phyloP scores from a whole-genome alignment of 2,888 invertebrate genomes.

The Allophyes oxyacanthae region DNA sequence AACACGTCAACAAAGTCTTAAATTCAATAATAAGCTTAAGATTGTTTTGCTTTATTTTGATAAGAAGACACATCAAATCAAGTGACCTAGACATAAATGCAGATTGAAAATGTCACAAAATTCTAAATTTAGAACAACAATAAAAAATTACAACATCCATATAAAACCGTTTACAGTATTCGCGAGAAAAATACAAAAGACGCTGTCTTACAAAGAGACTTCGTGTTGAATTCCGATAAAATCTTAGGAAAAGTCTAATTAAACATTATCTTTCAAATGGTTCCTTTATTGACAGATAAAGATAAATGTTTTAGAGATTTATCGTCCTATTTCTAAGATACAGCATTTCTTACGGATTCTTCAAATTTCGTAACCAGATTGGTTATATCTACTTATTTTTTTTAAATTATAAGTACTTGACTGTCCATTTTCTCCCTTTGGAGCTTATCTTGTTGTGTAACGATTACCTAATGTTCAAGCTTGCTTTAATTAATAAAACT shows the following conservation, averaged over 20 bases:
- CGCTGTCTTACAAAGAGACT: constrained; percentile 3
- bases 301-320: constrained; percentile 16
- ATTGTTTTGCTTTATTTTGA: too few relatives aligned
- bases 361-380: background rate
- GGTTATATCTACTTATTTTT: background rate
- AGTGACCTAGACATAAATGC: background rate
- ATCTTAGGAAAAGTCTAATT: constrained; percentile 44
- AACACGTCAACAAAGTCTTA: too few relatives aligned
- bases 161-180: constrained; percentile 19
- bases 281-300: constrained; percentile 32
- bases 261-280: constrained; percentile 27
- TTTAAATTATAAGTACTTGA: too few relatives aligned
- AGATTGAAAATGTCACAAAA: background rate
- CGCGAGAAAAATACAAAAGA: constrained; percentile 19
- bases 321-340: constrained; percentile 2
- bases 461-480: background rate
- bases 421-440: background rate
- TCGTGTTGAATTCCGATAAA: constrained; percentile 27
- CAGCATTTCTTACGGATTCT: background rate
- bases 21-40: too few relatives aligned
- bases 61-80: background rate
- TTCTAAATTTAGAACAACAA: constrained; percentile 18
- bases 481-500: constrained; percentile 14
- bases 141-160: constrained; percentile 3
- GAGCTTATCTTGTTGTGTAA: background rate